Percentiles rank a stretch among this genome's conserved stretches.
Conservation (phyloP, 2,113 vertebrate genomes). For the Plecotus auritus region DNA sequence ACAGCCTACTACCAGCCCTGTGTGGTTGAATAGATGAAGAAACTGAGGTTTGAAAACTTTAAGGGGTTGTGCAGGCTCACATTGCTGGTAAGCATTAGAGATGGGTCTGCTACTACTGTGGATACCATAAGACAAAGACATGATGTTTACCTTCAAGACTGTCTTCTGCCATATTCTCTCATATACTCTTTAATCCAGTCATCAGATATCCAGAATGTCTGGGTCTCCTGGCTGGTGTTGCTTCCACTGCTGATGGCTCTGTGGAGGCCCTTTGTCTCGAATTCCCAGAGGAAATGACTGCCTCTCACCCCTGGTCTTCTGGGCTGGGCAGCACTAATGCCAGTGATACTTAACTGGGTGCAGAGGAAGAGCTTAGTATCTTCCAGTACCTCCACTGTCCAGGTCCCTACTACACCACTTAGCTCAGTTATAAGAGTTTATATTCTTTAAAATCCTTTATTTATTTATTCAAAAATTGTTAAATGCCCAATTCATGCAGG, state of each 20-base stretch:
- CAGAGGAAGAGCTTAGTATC: not conserved
- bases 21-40: not conserved
- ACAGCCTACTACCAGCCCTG: not conserved
- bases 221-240: not conserved
- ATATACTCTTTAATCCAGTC: not conserved
- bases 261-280: not conserved
- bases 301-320: not conserved
- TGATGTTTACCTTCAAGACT: not conserved
- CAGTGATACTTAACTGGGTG: not conserved
- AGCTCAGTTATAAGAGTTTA: not conserved
- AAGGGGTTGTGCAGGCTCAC: not conserved
- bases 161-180: not conserved
- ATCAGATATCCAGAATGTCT: not conserved
- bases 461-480: not conserved
- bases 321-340: not conserved
- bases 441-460: not conserved
- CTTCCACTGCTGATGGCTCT: not conserved
- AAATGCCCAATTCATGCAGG: not conserved
- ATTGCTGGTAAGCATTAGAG: not conserved
- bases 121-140: not conserved
- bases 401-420: not conserved
- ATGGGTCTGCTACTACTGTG: not conserved
- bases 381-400: accelerated
- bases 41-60: not conserved
- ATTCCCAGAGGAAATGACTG: not conserved